Percentiles rank a stretch among this genome's conserved stretches.
These are phyloP conservation scores for Carcharodon carcharias DNA, from an alignment of 2,797 vertebrate species.

Conservation along the genomic window DNA sequence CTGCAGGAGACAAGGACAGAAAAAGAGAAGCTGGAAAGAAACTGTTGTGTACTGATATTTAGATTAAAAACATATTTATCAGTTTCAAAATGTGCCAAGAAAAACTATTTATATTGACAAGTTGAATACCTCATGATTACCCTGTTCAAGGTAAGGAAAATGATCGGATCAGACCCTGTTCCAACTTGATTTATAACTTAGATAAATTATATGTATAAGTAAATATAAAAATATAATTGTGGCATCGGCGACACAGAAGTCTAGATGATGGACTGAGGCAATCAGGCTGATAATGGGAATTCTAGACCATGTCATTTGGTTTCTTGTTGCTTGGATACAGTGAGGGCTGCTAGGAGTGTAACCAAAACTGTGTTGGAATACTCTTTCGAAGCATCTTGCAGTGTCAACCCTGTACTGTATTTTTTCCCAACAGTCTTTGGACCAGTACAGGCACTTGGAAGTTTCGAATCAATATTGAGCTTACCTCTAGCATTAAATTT, in stretches of 20 bases:
- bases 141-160: background rate
- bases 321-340: background rate
- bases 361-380: background rate
- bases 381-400: background rate
- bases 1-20: background rate
- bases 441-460: background rate
- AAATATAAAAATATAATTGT: conserved; percentile 12
- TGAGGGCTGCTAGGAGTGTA: background rate
- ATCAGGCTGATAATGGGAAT: background rate
- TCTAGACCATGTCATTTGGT: background rate
- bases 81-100: background rate
- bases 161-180: background rate
- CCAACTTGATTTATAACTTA: background rate
- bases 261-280: background rate
- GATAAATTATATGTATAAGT: background rate
- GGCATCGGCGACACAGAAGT: background rate
- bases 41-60: background rate
- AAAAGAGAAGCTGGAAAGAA: conserved; percentile 4
- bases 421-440: background rate
- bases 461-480: background rate
- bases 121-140: background rate
- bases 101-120: background rate
- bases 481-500: background rate
- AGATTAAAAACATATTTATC: background rate
- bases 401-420: background rate